Evolutionary conservation across 2,797 vertebrate species (phyloP), one percentile per base, ranked within the genome.

Genomic region (Acanthornis magna): DNA sequence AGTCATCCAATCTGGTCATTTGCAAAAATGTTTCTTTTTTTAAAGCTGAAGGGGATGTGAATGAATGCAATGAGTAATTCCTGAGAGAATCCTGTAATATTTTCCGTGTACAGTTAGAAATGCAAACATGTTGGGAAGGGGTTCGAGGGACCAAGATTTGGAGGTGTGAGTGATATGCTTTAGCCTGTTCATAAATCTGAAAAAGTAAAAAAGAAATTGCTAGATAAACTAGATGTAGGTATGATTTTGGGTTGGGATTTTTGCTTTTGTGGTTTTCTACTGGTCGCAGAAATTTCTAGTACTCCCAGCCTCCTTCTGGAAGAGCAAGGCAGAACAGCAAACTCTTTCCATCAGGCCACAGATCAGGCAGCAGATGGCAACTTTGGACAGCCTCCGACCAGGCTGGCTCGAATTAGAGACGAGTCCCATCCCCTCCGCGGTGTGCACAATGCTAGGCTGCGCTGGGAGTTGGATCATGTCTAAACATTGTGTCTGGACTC

Each of bases 351-450:
- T 82, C 67, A 65, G 89, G 55, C 74, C 87, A 66, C 67, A 66
- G 89, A 89, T 60, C 93, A 91, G 70, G 85, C 83, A 91, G 75
- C 95, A 96, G 93, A 96, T 95, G 93, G 93, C 84, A 95, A 93
- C 78, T 95, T 83, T 96, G 94, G 92, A 82, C 13, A 50, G 81
- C 34, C 81, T 91, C 88, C 13, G 23, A 86, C 67, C 67, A n/a
- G 88, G 34, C 81, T 95, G 95, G 60, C 90, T 93, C 43, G 38
- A 87, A 71, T 74, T 76, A 89, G 86, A 54, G 74, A 71, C 79
- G 71, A 93, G 67, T 2, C 77, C 74, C 61, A 54, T 43, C 61
- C 60, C n/a, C 22, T 92, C 96, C 92, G 84, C 91, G 83, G 67
- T 16, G 34, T 93, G 86, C 74, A 68, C 94, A 95, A 40, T 34